Conservation (phyloP, 2,888 invertebrate genomes). For the Clanis bilineata region DNA sequence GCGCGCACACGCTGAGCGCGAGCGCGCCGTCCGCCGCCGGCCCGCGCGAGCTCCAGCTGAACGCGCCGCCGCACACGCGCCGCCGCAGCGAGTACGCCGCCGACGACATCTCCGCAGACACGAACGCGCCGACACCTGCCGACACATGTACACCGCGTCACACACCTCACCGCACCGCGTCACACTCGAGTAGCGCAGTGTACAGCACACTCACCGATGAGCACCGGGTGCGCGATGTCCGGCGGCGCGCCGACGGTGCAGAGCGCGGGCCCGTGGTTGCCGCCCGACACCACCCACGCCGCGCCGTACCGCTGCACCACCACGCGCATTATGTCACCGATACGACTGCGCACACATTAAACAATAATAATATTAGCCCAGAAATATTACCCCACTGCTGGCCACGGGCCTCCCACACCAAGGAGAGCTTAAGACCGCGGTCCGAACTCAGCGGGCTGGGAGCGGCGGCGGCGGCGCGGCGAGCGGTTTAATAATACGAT, state of each 20-base stretch:
- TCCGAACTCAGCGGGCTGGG: no score
- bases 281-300: slow-evolving; percentile 96
- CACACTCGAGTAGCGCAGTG: no score
- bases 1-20: slow-evolving; percentile 95
- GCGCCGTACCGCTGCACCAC: slow-evolving; percentile 96
- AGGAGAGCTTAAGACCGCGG: no score
- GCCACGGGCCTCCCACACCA: no score
- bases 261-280: slow-evolving; percentile 97
- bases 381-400: no score
- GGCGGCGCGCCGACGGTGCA: slow-evolving; percentile 96
- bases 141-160: not conserved
- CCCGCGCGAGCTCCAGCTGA: slow-evolving; percentile 95
- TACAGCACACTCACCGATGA: slow-evolving; percentile 88
- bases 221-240: slow-evolving; percentile 90
- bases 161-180: no score
- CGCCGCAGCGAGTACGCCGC: slow-evolving; percentile 96
- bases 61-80: slow-evolving; percentile 92
- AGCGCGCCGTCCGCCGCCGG: slow-evolving; percentile 94
- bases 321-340: slow-evolving; percentile 92
- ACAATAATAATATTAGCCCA: no score
- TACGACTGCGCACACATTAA: slow-evolving; percentile 82
- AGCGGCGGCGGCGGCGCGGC: no score
- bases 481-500: no score
- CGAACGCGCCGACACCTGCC: slow-evolving; percentile 95
- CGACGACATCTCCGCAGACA: slow-evolving; percentile 98